Evolutionary conservation across 2,113 vertebrate genomes (phyloP), one percentile per base, ranked within the genome.

Genomic region (Talpa occidentalis): DNA sequence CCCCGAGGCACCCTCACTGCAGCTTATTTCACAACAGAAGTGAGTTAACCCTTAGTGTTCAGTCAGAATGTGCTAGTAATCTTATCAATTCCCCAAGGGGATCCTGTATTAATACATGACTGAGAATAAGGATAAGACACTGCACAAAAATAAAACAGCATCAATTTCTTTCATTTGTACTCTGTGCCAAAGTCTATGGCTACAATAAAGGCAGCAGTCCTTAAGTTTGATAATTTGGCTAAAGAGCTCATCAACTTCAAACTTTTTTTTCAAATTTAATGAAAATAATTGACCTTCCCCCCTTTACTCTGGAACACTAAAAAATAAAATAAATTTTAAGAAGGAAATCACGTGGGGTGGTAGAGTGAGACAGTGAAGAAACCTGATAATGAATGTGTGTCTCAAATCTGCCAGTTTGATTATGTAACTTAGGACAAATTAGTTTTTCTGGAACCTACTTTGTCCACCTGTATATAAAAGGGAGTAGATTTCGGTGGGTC

Each of bases 331-430:
- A 73, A 73, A 74, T 66, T 73, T 87, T n/a, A 3, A 93, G 79
- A 70, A 94, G 42, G 84, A 90, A 30, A 10, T 35, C 54, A 30
- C 73, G 12, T 64, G 73, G 80, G 62, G 24, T 90, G 56, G 64
- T 2, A 90, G 54, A 90, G 72, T 64, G 81, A 85, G 73, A 85
- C 64, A 90, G 30, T 52, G 76, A 90, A 79, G 72, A 84, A 85
- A 64, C 24, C 24, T 17, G 10, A 60, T 60, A 78, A 84, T 14
- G 2, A 62, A 26, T 21, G 30, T 35, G 22, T 40, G 72, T n/a
- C 35, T 70, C 72, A 54, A 83, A 85, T 16, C 12, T 62, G 30
- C 87, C 72, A 94, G 35, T 52, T 15, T 42, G 66, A 42, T 44
- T 28, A 52, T 52, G 30, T 72, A 72, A 54, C 22, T 94, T 90